Evolutionary conservation across 2,113 vertebrate genomes (phyloP), one percentile per base, ranked within the genome.

Genomic region (Myrmophylax atrothorax): DNA sequence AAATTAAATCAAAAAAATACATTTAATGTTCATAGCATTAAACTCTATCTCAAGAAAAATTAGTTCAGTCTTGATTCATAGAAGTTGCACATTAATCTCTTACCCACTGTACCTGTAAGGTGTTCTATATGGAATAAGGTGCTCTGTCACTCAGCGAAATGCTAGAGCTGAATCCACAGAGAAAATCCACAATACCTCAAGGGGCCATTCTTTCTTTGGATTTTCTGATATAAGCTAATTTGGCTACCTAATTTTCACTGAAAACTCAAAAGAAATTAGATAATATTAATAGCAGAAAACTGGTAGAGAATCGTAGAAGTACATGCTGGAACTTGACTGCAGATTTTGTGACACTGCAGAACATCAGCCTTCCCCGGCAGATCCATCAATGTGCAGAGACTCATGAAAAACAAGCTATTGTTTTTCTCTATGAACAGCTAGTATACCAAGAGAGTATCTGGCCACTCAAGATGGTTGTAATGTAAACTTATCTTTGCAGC

Each of bases 381-480:
- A 73, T 23, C 14, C 46, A 50, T 25, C 35, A 74, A 31, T 3
- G 35, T 2, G 2, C 11, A 8, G 0, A 58, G 15, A 63, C 25
- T 69, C 29, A 12, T 7, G 33, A 70, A 60, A 58, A 80, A 31
- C 18, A 76, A 77, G 12, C 24, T 77, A 5, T 2, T 62, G n/a
- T 6, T 69, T 62, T 55, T 26, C 44, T 50, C 42, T n/a, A 0
- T 1, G 6, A 84, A 28, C 13, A 82, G 13, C 24, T 76, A 25
- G 23, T 63, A 31, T 16, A 63, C 22, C 40, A 37, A 40, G 24
- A 40, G 19, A 56, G 4, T 35, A 63, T 22, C 31, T 35, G 40
- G 15, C 9, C 22, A 46, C 28, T 40, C 19, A 8, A 24, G 74
- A 58, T 9, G 31, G 9, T 37, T 5, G 9, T 19, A 33, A 46